These are phyloP conservation scores for Ptyas mucosa DNA, from an alignment of 2,113 vertebrate genomes.

Conservation along the genomic window DNA sequence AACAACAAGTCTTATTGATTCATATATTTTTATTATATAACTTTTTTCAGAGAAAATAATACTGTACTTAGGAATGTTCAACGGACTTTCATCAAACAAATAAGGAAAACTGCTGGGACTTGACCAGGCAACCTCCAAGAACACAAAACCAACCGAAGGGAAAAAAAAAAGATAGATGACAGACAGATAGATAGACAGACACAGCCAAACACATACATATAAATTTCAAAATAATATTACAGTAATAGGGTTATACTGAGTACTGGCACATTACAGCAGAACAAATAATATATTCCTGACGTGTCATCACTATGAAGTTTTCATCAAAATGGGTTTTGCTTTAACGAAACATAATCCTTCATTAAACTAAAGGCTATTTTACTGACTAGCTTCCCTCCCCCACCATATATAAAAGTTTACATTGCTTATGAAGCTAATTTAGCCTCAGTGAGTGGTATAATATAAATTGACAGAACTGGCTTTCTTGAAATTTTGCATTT, in stretches of 20 bases:
- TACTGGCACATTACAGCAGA: not conserved
- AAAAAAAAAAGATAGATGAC: not conserved
- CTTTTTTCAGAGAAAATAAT: not conserved
- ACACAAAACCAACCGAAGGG: not conserved
- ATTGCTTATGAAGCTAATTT: conserved; percentile 15
- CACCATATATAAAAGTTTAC: not conserved
- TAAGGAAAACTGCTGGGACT: not conserved
- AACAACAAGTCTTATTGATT: not conserved
- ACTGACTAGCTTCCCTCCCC: not conserved
- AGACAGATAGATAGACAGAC: not conserved
- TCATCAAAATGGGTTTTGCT: not conserved
- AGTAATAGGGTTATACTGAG: conserved; percentile 10
- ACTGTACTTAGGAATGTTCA: not conserved
- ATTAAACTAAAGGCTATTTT: not conserved
- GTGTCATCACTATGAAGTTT: not conserved
- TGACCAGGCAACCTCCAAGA: not conserved
- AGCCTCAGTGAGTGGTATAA: not conserved
- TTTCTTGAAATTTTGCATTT: conserved; percentile 35
- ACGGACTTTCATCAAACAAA: not conserved
- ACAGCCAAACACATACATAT: not conserved
- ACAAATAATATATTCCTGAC: conserved; percentile 10
- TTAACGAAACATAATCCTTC: not conserved
- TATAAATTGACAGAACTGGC: conserved; percentile 25
- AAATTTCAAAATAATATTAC: not conserved
- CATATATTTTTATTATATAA: not conserved